Base-by-base conservation (phyloP, 1,140 invertebrate species). In the Stratiolaelaps scimitus region DNA sequence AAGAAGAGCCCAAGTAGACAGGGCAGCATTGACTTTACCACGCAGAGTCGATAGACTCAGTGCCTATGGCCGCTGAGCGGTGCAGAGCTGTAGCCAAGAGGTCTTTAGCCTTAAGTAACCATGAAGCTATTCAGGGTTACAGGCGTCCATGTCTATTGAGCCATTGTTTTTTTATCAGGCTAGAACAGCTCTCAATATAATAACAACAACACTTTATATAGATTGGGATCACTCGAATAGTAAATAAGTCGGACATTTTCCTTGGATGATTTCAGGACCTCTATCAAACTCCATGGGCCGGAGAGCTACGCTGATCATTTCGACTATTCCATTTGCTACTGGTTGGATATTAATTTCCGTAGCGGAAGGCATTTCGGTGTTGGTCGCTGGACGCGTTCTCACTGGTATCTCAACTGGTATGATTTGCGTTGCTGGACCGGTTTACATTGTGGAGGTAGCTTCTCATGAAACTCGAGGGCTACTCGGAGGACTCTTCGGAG, bases 401-500 rank as follows among this genome's bases (percentile, higher is more conserved):
- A 60, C 53, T 29, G 53, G 53, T 5, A 29, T 60, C 15, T 60
- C 26, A 17, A 60, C 53, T 60, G 53, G 53, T 19, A 60, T 60
- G 53, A 60, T 60, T 60, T 60, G 53, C 23, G 53, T 60, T 26
- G 53, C 53, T 23, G 53, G 53, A 23, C 53, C 53, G 2, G 23
- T 60, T 15, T 60, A 60, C 53, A 60, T 60, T 23, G 53, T 60
- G 15, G 53, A 60, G 10, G 34, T 60, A 6, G n/a, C 53, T 17
- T 60, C 53, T 17, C 26, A 60, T 17, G 15, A 17, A 34, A 26
- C 26, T 26, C 53, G 53, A 17, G 53, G 53, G 15, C 53, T 60
- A 5, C 53, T 60, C 6, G 53, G 53, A 60, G 53, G 53, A 20
- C 53, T 60, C 15, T 60, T 60, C 53, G 53, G 53, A 29, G 53